These are phyloP conservation scores for Hydrotaea diabolus DNA, from an alignment of 2,888 invertebrate species.

Conservation along the genomic window DNA sequence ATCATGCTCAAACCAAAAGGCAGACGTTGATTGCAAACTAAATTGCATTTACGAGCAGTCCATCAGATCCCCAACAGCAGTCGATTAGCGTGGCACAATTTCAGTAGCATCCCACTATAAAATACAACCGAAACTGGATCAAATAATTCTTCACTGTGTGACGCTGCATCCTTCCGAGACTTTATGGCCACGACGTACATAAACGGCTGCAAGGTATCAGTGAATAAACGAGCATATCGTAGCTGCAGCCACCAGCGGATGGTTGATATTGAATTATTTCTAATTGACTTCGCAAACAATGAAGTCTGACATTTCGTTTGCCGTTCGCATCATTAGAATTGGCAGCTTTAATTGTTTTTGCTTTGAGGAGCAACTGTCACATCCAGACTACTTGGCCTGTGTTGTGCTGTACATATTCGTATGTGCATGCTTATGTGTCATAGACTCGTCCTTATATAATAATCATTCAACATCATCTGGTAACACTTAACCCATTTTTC, in stretches of 20 bases:
- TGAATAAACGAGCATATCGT: not conserved
- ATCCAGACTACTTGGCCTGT: not conserved
- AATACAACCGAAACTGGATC: too few species aligned
- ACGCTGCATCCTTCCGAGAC: not conserved
- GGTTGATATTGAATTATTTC: not conserved
- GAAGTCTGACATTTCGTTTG: not conserved
- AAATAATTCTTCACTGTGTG: not conserved
- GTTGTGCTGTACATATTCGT: not conserved
- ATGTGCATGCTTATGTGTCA: not conserved
- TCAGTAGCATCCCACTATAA: too few species aligned
- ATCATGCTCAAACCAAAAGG: too few species aligned
- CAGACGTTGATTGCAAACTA: too few species aligned
- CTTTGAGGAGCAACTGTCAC: conserved; percentile 3
- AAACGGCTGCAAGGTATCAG: not conserved
- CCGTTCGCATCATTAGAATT: not conserved
- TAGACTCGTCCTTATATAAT: not conserved
- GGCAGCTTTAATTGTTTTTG: not conserved
- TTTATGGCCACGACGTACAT: not conserved
- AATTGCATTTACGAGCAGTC: too few species aligned
- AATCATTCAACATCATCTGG: not conserved
- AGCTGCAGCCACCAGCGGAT: not conserved
- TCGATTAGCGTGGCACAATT: too few species aligned
- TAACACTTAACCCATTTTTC: conserved; percentile 1
- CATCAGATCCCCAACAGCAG: too few species aligned
- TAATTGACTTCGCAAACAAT: conserved; percentile 1